phyloP scores from a whole-genome alignment of 2,113 vertebrate species.

The Onychostoma macrolepis region DNA sequence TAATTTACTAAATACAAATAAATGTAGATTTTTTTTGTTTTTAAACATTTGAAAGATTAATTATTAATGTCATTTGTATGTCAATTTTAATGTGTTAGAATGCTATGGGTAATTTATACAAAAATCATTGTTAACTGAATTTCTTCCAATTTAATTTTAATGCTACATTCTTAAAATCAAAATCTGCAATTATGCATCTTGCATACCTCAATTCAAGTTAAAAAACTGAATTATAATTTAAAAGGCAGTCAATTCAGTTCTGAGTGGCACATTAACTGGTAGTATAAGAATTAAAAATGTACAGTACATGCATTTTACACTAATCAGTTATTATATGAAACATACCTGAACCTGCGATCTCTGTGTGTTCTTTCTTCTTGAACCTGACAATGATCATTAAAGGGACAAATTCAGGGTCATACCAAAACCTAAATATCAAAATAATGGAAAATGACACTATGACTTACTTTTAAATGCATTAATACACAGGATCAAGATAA shows the following conservation, averaged over 20 bases:
- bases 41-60: not conserved
- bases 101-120: not conserved
- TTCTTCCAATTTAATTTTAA: not conserved
- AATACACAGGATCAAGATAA: slow-evolving; percentile 11
- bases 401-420: not conserved
- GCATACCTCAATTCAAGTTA: not conserved
- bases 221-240: not conserved
- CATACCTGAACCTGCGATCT: not conserved
- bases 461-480: slow-evolving; percentile 16
- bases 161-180: not conserved
- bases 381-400: not conserved
- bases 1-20: not conserved
- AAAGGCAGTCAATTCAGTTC: not conserved
- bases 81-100: not conserved
- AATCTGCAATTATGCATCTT: not conserved
- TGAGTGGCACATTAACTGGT: not conserved
- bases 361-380: not conserved
- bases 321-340: not conserved
- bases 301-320: not conserved
- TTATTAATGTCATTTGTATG: not conserved
- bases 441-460: not conserved
- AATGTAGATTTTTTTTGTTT: not conserved
- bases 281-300: not conserved
- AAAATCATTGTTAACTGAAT: not conserved
- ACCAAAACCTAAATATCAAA: not conserved